phyloP scores from a whole-genome alignment of 1,140 invertebrate species.

The Pentalonia nigronervosa region DNA sequence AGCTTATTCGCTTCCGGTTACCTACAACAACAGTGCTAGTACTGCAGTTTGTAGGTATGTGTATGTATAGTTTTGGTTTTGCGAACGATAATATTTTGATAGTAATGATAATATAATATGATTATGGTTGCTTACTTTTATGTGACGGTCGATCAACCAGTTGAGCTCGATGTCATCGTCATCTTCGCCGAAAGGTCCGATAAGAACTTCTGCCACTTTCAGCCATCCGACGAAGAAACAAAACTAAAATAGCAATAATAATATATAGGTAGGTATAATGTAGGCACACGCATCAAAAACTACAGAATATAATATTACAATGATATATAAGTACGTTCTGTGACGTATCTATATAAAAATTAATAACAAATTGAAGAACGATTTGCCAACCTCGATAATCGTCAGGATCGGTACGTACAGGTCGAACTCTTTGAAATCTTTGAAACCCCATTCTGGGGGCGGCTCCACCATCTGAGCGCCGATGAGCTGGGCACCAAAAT shows the following conservation, averaged over 20 bases:
- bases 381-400: conserved; percentile 78
- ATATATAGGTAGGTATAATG: neutral
- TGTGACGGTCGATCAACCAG: conserved; percentile 87
- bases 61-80: neutral
- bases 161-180: conserved; percentile 94
- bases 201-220: conserved; percentile 90
- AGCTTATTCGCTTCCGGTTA: neutral
- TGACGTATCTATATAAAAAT: neutral
- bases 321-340: neutral
- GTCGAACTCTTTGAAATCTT: conserved; percentile 73
- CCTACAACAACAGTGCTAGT: neutral
- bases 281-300: neutral
- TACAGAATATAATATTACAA: neutral
- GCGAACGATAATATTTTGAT: neutral
- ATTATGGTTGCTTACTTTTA: conserved; percentile 71
- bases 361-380: neutral
- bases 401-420: conserved; percentile 94
- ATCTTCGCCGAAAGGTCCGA: conserved; percentile 93
- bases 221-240: conserved; percentile 97
- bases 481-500: conserved; percentile 87
- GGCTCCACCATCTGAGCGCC: conserved; percentile 81
- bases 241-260: conserved; percentile 73
- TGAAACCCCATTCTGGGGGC: conserved; percentile 64
- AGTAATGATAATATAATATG: neutral
- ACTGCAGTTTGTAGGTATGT: too few species aligned